These are phyloP conservation scores for Aythya baeri DNA, from an alignment of 2,113 vertebrate genomes.

Conservation along the genomic window DNA sequence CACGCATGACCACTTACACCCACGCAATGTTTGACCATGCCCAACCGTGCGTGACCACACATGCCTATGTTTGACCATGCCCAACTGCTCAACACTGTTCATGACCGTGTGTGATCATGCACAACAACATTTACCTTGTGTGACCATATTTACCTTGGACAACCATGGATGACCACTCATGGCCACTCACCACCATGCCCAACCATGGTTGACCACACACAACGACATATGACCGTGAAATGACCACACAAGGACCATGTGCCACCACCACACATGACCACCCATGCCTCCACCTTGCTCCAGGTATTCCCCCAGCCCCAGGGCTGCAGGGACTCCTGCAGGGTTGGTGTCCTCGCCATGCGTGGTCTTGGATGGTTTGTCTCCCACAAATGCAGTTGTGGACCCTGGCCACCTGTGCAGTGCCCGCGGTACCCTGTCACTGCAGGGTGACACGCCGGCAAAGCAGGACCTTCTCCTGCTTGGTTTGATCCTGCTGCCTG, in stretches of 20 bases:
- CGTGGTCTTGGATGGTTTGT: not conserved
- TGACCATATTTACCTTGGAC: no score
- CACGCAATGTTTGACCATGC: rapidly evolving
- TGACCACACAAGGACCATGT: not conserved
- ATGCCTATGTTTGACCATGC: no score
- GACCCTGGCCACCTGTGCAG: not conserved
- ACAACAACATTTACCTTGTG: not conserved
- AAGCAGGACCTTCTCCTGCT: not conserved
- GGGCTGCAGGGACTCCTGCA: not conserved
- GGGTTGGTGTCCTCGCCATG: not conserved
- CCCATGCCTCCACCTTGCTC: not conserved
- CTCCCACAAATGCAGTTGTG: not conserved
- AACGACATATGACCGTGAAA: no score
- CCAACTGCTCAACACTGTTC: no score
- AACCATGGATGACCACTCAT: not conserved
- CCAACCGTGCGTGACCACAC: not conserved
- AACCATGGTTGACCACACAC: no score
- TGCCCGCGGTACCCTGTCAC: not conserved
- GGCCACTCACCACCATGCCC: no score
- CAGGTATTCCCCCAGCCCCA: not conserved
- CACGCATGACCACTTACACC: not conserved
- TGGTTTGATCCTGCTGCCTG: not conserved
- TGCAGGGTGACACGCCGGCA: no score
- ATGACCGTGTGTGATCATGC: no score
- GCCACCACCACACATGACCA: not conserved